phyloP scores from a whole-genome alignment of 1,140 invertebrate genomes.

The Littorina saxatilis region DNA sequence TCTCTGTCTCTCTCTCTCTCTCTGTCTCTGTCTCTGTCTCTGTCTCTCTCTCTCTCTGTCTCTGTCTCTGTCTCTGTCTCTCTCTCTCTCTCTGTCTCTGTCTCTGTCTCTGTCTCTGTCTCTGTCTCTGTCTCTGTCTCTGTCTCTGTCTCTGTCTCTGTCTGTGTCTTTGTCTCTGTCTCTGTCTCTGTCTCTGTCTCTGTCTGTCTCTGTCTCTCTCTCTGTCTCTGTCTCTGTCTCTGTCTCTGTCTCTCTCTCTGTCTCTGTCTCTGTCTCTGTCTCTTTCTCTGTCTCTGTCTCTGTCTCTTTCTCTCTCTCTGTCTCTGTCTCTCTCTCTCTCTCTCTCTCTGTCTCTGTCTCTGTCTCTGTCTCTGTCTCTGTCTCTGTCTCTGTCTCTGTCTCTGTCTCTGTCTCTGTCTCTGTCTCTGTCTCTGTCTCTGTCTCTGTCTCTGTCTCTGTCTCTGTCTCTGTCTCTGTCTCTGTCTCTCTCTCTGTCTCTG shows the following conservation, averaged over 20 bases:
- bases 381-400: background rate
- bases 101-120: conserved; percentile 24
- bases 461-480: background rate
- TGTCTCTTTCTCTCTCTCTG: too few species aligned
- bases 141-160: background rate
- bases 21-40: background rate
- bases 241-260: background rate
- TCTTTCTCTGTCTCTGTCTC: background rate
- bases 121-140: conserved; percentile 6
- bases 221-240: background rate
- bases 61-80: background rate
- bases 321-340: too few species aligned
- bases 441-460: background rate
- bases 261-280: background rate
- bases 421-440: background rate
- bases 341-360: too few species aligned
- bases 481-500: background rate
- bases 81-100: background rate
- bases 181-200: background rate
- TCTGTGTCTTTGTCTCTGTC: background rate
- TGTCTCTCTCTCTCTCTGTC: background rate
- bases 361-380: conserved; percentile 1
- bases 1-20: conserved; percentile 17
- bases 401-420: background rate
- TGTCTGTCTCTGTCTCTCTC: background rate